Percentiles rank a stretch among this genome's conserved stretches.
Conservation (phyloP, 1,140 invertebrate species). For the Drosophila teissieri region DNA sequence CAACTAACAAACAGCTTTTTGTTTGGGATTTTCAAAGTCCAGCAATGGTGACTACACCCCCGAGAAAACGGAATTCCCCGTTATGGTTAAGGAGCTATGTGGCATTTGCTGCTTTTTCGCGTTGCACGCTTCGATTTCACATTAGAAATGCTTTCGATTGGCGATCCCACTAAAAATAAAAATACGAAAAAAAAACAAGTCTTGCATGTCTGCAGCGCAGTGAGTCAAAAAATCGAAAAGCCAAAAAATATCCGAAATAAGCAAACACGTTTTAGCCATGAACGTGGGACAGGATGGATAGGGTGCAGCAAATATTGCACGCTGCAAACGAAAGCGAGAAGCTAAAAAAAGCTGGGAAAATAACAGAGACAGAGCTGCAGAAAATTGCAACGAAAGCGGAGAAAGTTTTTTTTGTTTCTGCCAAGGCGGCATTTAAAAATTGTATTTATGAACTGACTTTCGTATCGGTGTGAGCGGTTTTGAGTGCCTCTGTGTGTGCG, state of each 20-base stretch:
- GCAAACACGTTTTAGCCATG: constrained; percentile 70
- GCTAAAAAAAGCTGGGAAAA: constrained; percentile 22
- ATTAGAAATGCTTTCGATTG: constrained; percentile 81
- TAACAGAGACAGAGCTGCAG: constrained; percentile 15
- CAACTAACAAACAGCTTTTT: background rate
- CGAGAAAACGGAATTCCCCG: constrained; percentile 36
- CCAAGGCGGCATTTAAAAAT: constrained; percentile 78
- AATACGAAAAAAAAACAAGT: constrained; percentile 61
- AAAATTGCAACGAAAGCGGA: constrained; percentile 78
- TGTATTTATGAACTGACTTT: constrained; percentile 65
- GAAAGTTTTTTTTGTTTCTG: constrained; percentile 70
- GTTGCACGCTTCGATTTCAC: constrained; percentile 74
- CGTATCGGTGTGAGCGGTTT: constrained; percentile 14
- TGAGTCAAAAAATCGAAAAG: constrained; percentile 25
- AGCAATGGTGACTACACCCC: constrained; percentile 14
- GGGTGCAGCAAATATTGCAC: constrained; percentile 53
- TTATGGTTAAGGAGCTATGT: constrained; percentile 52
- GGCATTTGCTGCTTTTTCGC: constrained; percentile 51
- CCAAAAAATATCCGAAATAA: constrained; percentile 35
- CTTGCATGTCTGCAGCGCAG: constrained; percentile 48
- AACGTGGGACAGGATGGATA: constrained; percentile 62
- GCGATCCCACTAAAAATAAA: constrained; percentile 41
- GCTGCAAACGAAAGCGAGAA: constrained; percentile 47
- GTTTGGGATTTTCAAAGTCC: background rate
- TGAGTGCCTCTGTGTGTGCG: constrained; percentile 25